Conservation (phyloP, 2,113 vertebrate genomes). For the Papio anubis region DNA sequence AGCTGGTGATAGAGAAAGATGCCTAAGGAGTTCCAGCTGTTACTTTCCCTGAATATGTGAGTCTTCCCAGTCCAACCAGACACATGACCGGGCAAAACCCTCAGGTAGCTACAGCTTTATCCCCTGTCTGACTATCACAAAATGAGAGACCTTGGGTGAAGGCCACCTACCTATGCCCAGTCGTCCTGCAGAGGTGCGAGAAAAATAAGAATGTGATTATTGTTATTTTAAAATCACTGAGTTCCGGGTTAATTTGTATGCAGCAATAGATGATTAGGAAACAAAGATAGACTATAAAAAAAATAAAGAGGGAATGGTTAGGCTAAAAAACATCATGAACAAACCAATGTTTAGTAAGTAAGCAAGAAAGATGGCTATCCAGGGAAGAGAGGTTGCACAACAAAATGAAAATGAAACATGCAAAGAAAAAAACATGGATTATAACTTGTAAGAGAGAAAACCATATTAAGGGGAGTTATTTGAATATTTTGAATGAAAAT, state of each 20-base stretch:
- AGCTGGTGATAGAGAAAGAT: background rate
- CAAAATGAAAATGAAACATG: background rate
- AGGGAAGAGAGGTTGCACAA: background rate
- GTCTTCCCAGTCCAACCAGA: background rate
- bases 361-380: background rate
- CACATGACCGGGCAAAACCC: background rate
- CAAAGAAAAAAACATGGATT: background rate
- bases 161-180: background rate
- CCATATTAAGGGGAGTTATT: background rate
- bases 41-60: accelerated
- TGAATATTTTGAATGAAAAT: background rate
- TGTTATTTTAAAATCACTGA: background rate
- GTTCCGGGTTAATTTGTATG: background rate
- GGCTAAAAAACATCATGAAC: background rate
- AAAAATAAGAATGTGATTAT: background rate
- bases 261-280: background rate
- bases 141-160: background rate
- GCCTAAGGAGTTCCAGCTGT: background rate
- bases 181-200: background rate
- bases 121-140: background rate
- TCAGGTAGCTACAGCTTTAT: background rate
- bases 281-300: background rate
- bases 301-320: background rate
- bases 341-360: background rate
- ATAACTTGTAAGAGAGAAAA: background rate